Conservation (phyloP, 2,113 vertebrate species). For the Laticauda colubrina region DNA sequence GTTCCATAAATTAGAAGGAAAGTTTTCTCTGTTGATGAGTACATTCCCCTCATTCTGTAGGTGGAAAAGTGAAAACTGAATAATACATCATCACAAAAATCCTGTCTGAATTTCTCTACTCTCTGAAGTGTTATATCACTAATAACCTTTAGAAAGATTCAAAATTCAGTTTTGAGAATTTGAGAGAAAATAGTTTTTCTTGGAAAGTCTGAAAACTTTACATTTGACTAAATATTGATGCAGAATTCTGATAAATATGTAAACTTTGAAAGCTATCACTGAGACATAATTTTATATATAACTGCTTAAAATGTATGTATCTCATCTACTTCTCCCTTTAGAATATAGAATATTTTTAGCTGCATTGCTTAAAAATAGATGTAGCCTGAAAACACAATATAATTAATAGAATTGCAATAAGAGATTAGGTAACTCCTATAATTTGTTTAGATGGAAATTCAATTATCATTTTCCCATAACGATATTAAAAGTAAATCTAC, state of each 20-base stretch:
- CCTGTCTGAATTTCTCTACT: background rate
- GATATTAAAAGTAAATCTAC: background rate
- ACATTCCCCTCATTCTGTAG: background rate
- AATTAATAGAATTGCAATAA: conserved; percentile 1
- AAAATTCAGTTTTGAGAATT: background rate
- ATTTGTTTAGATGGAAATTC: background rate
- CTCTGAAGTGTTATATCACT: background rate
- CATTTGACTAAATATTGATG: background rate
- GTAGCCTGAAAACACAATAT: background rate
- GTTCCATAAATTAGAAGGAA: background rate
- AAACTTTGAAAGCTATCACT: background rate
- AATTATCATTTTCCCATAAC: background rate
- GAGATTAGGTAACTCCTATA: background rate
- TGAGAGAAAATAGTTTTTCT: background rate
- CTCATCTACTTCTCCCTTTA: background rate
- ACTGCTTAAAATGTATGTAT: background rate
- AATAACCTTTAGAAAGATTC: background rate
- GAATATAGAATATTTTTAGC: background rate
- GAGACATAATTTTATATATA: background rate
- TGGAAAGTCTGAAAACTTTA: background rate
- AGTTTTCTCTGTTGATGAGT: background rate
- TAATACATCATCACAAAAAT: background rate
- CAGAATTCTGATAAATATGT: background rate
- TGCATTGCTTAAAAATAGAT: background rate
- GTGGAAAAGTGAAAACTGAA: background rate